Percentiles rank a stretch among this genome's conserved stretches.
Evolutionary conservation across 2,888 invertebrate species (phyloP).

Genomic region (Drosophila hawaiiensis): DNA sequence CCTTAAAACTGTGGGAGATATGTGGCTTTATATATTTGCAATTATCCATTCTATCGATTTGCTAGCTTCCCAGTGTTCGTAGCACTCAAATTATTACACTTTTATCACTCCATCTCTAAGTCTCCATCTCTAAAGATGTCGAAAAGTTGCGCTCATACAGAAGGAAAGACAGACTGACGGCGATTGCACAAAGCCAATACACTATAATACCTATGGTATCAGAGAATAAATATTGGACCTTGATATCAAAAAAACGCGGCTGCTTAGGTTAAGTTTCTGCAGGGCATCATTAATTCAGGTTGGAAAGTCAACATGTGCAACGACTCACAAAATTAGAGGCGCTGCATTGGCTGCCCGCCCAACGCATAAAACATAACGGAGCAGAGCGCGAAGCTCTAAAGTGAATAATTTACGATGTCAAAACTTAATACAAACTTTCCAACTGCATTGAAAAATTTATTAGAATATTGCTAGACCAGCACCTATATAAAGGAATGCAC

Average conservation of each 20-base stretch:
- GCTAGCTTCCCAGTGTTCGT: too few species aligned
- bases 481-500: constrained; percentile 47
- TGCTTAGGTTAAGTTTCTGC: background rate
- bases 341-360: background rate
- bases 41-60: too few species aligned
- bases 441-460: constrained; percentile 45
- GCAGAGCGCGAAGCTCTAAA: constrained; percentile 17
- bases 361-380: constrained; percentile 56
- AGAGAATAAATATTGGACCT: constrained; percentile 9
- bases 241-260: background rate
- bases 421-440: constrained; percentile 19
- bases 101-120: too few species aligned
- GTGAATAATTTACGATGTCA: constrained; percentile 43
- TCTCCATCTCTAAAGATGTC: too few species aligned
- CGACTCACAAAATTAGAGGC: background rate
- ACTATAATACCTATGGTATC: too few species aligned
- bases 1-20: too few species aligned
- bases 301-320: background rate
- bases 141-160: too few species aligned
- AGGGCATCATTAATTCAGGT: background rate
- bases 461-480: constrained; percentile 11
- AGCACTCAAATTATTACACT: too few species aligned
- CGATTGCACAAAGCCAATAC: too few species aligned
- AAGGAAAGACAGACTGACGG: too few species aligned
- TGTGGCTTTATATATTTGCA: too few species aligned